Percentiles rank a stretch among this genome's conserved stretches.
These are phyloP conservation scores for Hoplodrina ambigua DNA, from an alignment of 2,888 invertebrate genomes.

Conservation along the genomic window DNA sequence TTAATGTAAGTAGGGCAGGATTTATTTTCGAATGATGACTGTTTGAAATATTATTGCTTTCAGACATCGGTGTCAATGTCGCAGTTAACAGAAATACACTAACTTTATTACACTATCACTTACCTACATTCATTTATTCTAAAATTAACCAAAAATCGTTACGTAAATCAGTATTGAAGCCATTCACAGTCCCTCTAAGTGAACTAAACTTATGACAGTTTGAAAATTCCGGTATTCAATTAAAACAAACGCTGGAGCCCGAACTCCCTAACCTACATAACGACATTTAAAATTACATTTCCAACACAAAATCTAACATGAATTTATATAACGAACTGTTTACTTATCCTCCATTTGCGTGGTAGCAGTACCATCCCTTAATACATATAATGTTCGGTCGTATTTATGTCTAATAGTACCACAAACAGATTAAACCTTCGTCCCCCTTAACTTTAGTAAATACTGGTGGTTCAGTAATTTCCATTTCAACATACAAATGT, in stretches of 20 bases:
- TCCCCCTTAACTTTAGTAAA: slow-evolving; percentile 68
- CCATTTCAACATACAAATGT: slow-evolving; percentile 67
- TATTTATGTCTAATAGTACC: slow-evolving; percentile 67
- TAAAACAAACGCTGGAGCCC: slow-evolving; percentile 35
- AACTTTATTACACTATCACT: not conserved
- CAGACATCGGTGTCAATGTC: slow-evolving; percentile 25
- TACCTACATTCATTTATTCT: not conserved
- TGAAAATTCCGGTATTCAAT: slow-evolving; percentile 33
- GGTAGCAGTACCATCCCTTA: slow-evolving; percentile 50
- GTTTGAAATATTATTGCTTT: slow-evolving; percentile 13
- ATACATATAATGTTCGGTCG: slow-evolving; percentile 62
- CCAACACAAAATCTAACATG: slow-evolving; percentile 51
- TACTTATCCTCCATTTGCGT: slow-evolving; percentile 50
- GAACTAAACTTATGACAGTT: slow-evolving; percentile 34
- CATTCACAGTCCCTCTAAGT: slow-evolving; percentile 3
- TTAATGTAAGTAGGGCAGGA: slow-evolving; percentile 14
- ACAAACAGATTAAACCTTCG: slow-evolving; percentile 69
- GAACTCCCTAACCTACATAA: slow-evolving; percentile 41
- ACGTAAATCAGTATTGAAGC: not conserved
- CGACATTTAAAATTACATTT: slow-evolving; percentile 56
- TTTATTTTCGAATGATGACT: slow-evolving; percentile 13
- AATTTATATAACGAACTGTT: slow-evolving; percentile 48
- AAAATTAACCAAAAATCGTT: slow-evolving; percentile 2
- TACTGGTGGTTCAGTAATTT: slow-evolving; percentile 67
- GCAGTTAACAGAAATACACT: not conserved